A percentile compares a stretch with the other conserved stretches of the same genome.
Conservation (phyloP, 2,113 vertebrate species). For the Bujurquina vittata region DNA sequence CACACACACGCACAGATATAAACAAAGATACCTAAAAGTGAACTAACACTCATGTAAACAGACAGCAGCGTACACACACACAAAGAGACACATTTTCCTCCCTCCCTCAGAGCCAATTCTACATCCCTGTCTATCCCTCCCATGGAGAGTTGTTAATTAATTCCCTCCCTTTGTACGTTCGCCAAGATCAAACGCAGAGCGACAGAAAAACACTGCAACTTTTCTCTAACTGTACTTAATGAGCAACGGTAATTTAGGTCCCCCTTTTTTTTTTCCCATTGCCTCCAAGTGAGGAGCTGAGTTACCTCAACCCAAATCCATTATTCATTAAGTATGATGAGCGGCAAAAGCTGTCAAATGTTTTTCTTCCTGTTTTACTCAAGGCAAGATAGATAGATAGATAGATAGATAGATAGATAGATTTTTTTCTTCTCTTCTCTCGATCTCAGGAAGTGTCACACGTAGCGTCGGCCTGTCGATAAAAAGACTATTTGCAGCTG, state of each 20-base stretch:
- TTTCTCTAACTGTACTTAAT: conserved; percentile 77
- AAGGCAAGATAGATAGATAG: neutral
- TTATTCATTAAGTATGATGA: conserved; percentile 62
- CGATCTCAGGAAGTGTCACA: conserved; percentile 14
- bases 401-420: neutral
- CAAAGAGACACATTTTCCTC: neutral
- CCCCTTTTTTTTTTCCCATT: conserved; percentile 36
- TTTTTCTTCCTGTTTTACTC: neutral
- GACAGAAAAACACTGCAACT: conserved; percentile 72
- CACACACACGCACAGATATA: neutral
- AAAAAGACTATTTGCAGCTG: conserved; percentile 50
- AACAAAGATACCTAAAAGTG: conserved; percentile 22
- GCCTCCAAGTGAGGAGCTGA: conserved; percentile 63
- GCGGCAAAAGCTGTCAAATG: conserved; percentile 2
- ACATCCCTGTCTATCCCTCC: conserved; percentile 61
- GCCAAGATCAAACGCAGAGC: conserved; percentile 75
- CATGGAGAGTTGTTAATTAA: conserved; percentile 77
- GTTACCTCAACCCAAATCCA: conserved; percentile 73
- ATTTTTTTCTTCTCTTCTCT: neutral
- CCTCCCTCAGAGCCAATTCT: conserved; percentile 59
- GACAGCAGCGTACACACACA: conserved; percentile 5
- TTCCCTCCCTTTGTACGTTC: conserved; percentile 74
- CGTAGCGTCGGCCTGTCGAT: conserved; percentile 15
- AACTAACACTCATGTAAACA: conserved; percentile 26
- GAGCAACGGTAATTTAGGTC: conserved; percentile 71